A percentile compares a stretch with the other conserved stretches of the same genome.
Evolutionary conservation across 2,888 invertebrate species (phyloP).

Genomic region (Isoperla grammatica): DNA sequence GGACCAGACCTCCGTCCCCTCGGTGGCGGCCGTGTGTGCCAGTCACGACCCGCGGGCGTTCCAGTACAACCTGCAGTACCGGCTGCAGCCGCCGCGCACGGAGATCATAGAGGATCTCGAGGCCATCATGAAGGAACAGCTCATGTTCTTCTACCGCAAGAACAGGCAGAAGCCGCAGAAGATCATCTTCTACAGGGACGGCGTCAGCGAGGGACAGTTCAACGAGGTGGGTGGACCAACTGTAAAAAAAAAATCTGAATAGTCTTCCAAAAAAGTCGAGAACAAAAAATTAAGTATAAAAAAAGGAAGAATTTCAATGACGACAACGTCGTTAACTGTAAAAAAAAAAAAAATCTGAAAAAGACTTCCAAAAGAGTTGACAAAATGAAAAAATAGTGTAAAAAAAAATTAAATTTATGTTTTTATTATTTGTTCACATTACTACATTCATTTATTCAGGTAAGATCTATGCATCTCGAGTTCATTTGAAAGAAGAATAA

Average conservation of each 20-base stretch:
- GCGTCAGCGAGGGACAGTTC: constrained; percentile 84
- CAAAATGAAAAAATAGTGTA: no score
- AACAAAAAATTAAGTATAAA: no score
- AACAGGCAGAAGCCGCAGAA: constrained; percentile 51
- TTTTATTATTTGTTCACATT: no score
- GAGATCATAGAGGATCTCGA: constrained; percentile 73
- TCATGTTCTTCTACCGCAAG: constrained; percentile 51
- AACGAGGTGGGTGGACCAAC: constrained; percentile 52
- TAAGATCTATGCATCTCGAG: no score
- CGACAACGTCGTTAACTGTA: no score
- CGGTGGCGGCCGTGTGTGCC: constrained; percentile 66
- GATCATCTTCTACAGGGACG: constrained; percentile 72
- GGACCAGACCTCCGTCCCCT: constrained; percentile 55
- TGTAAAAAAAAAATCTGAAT: not conserved
- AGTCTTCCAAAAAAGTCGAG: not conserved
- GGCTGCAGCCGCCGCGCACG: constrained; percentile 65
- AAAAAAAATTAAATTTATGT: no score
- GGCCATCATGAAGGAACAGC: constrained; percentile 59
- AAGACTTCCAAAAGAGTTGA: no score
- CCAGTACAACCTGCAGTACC: constrained; percentile 63
- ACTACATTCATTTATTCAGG: no score
- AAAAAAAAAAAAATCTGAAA: no score
- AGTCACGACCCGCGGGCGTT: constrained; percentile 63
- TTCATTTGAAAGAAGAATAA: no score
- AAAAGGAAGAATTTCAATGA: no score